phyloP scores from a whole-genome alignment of 2,888 invertebrate species.

The Meloe dianella region DNA sequence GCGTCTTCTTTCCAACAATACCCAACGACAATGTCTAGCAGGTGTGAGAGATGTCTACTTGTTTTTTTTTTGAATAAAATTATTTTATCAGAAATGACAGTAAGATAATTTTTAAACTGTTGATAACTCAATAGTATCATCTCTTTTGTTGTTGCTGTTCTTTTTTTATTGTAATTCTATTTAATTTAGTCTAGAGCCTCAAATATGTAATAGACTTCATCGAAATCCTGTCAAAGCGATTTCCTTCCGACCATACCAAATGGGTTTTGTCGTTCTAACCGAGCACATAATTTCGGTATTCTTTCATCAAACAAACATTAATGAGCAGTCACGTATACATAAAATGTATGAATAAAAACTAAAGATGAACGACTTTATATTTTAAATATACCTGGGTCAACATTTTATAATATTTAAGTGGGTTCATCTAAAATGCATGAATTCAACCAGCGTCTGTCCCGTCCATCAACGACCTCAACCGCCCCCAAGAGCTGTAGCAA shows the following conservation, averaged over 20 bases:
- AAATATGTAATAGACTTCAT: not conserved
- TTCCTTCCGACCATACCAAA: slow-evolving; percentile 23
- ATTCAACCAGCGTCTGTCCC: slow-evolving; percentile 3
- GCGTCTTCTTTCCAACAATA: not conserved
- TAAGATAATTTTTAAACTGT: not conserved
- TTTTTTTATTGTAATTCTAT: not conserved
- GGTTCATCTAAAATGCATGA: slow-evolving; percentile 24
- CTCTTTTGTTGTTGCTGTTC: not conserved
- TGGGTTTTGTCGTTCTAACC: slow-evolving; percentile 37
- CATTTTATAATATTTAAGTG: slow-evolving; percentile 54
- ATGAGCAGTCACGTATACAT: slow-evolving; percentile 37
- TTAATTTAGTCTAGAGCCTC: not conserved
- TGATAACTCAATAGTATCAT: not conserved
- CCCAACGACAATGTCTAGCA: not conserved
- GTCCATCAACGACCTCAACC: slow-evolving; percentile 30
- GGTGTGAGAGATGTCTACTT: not conserved
- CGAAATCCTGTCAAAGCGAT: slow-evolving; percentile 17
- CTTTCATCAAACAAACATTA: slow-evolving; percentile 35
- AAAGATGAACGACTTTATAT: slow-evolving; percentile 4
- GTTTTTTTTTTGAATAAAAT: not conserved
- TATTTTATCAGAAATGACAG: not conserved
- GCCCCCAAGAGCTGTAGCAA: slow-evolving; percentile 33
- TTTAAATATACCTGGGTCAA: slow-evolving; percentile 41
- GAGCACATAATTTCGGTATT: slow-evolving; percentile 39
- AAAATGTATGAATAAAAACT: slow-evolving; percentile 13